Conservation (phyloP, 2,113 vertebrate genomes). For the Trachemys scripta region DNA sequence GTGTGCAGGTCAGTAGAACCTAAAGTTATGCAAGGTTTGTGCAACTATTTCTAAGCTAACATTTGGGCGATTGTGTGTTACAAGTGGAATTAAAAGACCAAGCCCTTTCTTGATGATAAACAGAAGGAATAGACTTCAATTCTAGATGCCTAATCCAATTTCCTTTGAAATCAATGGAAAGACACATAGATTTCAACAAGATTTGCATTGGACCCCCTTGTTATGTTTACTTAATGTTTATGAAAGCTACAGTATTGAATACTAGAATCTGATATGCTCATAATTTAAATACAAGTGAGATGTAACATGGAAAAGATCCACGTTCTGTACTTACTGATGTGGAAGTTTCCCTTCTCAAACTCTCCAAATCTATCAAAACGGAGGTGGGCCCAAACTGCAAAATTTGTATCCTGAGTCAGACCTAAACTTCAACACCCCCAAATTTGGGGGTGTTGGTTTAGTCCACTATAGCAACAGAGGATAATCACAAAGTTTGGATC, state of each 20-base stretch:
- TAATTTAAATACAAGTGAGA: not conserved
- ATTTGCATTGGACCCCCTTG: not conserved
- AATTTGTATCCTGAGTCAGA: not conserved
- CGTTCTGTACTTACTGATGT: not conserved
- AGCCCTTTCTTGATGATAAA: not conserved
- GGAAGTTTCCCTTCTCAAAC: not conserved
- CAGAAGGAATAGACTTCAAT: not conserved
- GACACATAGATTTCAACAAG: not conserved
- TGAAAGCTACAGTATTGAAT: not conserved
- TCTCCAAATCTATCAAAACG: not conserved
- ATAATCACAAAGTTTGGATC: not conserved
- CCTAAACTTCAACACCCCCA: not conserved
- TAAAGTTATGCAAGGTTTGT: not conserved
- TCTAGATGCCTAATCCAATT: not conserved
- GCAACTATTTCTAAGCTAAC: not conserved
- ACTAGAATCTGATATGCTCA: not conserved
- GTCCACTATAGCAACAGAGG: not conserved
- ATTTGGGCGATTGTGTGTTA: not conserved
- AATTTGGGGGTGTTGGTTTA: not conserved
- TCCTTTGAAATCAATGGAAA: not conserved
- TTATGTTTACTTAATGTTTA: not conserved
- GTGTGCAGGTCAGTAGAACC: constrained; percentile 47
- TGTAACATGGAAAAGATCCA: not conserved
- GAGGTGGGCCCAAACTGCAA: not conserved
- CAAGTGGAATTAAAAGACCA: not conserved